Evolutionary conservation across 2,888 invertebrate species (phyloP).

Genomic region (Cetonia aurata): DNA sequence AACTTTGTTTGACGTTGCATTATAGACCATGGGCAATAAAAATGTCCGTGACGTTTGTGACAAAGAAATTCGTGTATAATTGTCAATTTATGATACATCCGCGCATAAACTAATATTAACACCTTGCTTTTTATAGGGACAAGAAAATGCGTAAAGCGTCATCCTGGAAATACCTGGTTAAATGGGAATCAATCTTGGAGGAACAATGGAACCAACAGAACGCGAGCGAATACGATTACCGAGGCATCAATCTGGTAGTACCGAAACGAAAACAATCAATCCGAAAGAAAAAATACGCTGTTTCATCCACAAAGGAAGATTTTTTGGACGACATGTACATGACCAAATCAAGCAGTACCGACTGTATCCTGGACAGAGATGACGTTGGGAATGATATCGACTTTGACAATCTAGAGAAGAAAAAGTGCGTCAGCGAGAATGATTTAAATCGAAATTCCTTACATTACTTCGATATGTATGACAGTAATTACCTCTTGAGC

Average conservation of each 20-base stretch:
- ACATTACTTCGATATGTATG: conserved; percentile 9
- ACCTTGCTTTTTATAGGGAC: conserved; percentile 10
- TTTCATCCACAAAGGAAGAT: conserved; percentile 21
- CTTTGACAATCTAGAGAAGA: conserved; percentile 33
- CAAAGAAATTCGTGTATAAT: too few species aligned
- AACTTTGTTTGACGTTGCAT: too few species aligned
- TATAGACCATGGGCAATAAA: too few species aligned
- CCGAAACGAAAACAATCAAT: conserved; percentile 37
- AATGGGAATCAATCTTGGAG: conserved; percentile 43
- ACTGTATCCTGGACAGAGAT: conserved; percentile 40
- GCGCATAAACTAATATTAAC: neutral
- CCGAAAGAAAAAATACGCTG: conserved; percentile 24
- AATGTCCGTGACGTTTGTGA: too few species aligned
- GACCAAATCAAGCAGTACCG: conserved; percentile 38
- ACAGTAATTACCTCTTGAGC: conserved; percentile 40
- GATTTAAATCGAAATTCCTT: conserved; percentile 18
- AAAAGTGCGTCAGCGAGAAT: conserved; percentile 26
- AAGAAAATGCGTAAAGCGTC: conserved; percentile 36
- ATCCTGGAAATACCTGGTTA: conserved; percentile 37
- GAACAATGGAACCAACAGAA: conserved; percentile 35
- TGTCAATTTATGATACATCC: too few species aligned
- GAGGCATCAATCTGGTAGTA: conserved; percentile 39
- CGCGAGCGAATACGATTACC: conserved; percentile 34
- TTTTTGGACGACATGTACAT: conserved; percentile 13
- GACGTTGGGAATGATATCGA: neutral